Conservation (phyloP, 2,113 vertebrate species). For the Corythaeola cristata region DNA sequence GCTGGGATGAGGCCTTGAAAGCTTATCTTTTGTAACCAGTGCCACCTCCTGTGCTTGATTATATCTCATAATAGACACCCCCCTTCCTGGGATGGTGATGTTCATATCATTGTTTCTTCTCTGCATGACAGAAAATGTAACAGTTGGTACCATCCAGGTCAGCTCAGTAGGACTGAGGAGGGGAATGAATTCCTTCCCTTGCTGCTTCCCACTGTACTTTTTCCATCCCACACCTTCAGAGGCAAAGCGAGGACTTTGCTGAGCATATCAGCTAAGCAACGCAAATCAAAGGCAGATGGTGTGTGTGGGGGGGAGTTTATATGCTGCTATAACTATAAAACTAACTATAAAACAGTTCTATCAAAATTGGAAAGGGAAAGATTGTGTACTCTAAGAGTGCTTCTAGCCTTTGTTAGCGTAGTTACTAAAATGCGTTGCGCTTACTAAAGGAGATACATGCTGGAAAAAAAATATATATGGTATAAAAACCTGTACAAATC, state of each 20-base stretch:
- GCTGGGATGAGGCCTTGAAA: background rate
- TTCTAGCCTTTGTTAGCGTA: background rate
- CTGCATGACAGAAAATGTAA: background rate
- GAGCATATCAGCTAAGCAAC: background rate
- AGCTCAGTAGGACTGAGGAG: rapidly evolving
- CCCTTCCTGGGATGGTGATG: background rate
- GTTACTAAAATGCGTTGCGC: background rate
- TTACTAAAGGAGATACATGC: background rate
- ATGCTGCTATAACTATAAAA: constrained; percentile 3
- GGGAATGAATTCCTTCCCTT: background rate
- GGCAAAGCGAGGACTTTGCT: background rate
- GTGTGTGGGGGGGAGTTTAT: background rate
- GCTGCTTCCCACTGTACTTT: background rate
- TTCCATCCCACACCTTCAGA: background rate
- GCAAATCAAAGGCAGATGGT: constrained; percentile 28
- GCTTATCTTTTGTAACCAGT: background rate
- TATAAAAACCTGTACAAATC: background rate
- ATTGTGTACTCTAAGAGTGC: background rate
- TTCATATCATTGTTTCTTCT: background rate
- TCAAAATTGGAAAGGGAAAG: background rate
- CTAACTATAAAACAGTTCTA: background rate
- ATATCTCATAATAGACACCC: background rate
- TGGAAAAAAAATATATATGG: rapidly evolving
- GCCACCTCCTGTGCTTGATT: background rate
- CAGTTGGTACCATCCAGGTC: background rate